phyloP scores from a whole-genome alignment of 2,888 invertebrate species.

The Eupithecia abbreviata region DNA sequence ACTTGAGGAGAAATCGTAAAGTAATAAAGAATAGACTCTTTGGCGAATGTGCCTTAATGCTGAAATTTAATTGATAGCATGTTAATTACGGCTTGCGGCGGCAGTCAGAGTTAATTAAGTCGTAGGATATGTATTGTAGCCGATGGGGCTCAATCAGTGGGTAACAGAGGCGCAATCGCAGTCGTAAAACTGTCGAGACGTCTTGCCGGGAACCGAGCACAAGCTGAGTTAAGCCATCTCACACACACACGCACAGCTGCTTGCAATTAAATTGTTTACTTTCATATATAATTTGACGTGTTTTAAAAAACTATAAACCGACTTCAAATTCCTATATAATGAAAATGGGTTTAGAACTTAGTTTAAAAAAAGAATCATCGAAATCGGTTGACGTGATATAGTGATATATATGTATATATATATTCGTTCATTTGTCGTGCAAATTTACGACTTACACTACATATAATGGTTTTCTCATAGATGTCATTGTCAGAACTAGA shows the following conservation, averaged over 20 bases:
- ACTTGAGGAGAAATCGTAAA: conserved; percentile 58
- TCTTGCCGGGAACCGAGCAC: conserved; percentile 36
- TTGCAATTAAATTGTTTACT: conserved; percentile 9
- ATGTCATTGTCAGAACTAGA: too few relatives aligned
- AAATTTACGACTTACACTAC: too few relatives aligned
- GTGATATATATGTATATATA: too few relatives aligned
- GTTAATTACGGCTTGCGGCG: conserved; percentile 44
- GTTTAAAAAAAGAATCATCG: too few relatives aligned
- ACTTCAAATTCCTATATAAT: too few relatives aligned
- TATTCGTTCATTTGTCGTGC: too few relatives aligned
- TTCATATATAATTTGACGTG: neutral
- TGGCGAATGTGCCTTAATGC: conserved; percentile 41
- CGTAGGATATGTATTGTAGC: conserved; percentile 56
- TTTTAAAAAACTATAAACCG: too few relatives aligned
- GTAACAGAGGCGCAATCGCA: conserved; percentile 48
- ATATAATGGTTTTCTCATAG: too few relatives aligned
- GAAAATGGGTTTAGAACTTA: too few relatives aligned
- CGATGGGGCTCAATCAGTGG: conserved; percentile 52
- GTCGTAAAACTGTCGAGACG: conserved; percentile 56
- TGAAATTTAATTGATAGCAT: conserved; percentile 51
- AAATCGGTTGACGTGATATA: too few relatives aligned
- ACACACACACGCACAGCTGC: conserved; percentile 16
- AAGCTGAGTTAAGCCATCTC: conserved; percentile 26
- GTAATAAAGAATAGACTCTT: conserved; percentile 49
- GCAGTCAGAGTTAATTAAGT: conserved; percentile 59